These are phyloP conservation scores for Pseudanteris insignis DNA, from an alignment of 2,888 invertebrate genomes.

Conservation along the genomic window DNA sequence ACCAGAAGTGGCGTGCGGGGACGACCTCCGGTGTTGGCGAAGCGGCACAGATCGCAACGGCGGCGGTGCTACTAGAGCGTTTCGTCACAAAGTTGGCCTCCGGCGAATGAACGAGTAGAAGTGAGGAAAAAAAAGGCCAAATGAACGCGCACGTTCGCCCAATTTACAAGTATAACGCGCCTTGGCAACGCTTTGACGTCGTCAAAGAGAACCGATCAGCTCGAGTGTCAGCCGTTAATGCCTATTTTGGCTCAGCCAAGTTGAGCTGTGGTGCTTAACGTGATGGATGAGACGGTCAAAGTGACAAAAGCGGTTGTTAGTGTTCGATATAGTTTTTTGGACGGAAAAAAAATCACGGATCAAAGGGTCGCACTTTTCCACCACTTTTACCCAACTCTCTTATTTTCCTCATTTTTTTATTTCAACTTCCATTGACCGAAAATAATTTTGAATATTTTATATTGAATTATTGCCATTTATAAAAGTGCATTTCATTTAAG, in stretches of 20 bases:
- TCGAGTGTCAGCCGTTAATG: constrained; percentile 9
- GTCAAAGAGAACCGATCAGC: constrained; percentile 24
- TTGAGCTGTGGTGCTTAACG: constrained; percentile 13
- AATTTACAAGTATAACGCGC: constrained; percentile 33
- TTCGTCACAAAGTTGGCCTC: constrained; percentile 29
- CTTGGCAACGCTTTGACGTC: constrained; percentile 6
- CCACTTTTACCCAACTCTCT: too few species aligned
- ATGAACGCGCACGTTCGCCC: constrained; percentile 5
- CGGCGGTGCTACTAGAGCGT: constrained; percentile 45
- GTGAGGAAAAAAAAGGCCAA: constrained; percentile 19
- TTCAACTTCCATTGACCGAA: too few species aligned
- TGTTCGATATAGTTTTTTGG: neutral
- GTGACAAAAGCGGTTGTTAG: constrained; percentile 28
- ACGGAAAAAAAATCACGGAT: too few species aligned
- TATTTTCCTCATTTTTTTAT: too few species aligned
- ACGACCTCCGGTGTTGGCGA: too few species aligned
- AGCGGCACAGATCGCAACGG: constrained; percentile 46
- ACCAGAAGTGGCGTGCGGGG: too few species aligned
- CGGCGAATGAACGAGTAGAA: constrained; percentile 18
- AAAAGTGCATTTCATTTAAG: too few species aligned
- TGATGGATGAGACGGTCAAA: constrained; percentile 17
- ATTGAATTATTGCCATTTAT: too few species aligned
- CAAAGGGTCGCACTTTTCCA: too few species aligned
- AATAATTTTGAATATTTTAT: too few species aligned
- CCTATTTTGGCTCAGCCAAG: constrained; percentile 18